phyloP scores from a whole-genome alignment of 2,113 vertebrate species.

The Rynchops niger region DNA sequence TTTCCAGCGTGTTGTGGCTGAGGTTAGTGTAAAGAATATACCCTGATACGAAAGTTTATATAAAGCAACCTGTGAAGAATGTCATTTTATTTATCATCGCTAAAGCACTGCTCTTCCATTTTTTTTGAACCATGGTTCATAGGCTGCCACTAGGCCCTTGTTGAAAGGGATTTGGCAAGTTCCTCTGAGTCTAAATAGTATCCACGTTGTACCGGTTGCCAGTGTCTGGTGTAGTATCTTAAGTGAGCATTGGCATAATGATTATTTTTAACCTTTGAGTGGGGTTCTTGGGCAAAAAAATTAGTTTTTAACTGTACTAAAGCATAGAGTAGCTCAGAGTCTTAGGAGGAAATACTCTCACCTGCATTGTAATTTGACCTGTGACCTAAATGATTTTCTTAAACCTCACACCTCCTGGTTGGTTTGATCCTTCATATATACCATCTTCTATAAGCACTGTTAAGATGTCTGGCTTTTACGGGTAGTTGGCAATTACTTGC shows the following conservation, averaged over 20 bases:
- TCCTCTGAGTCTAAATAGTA: background rate
- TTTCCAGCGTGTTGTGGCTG: background rate
- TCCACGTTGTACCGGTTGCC: background rate
- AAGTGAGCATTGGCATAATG: background rate
- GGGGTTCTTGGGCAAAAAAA: background rate
- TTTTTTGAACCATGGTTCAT: background rate
- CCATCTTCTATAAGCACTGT: background rate
- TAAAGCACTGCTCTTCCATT: background rate
- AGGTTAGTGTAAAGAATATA: background rate
- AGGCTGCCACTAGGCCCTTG: background rate
- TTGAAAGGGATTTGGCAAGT: conserved; percentile 41
- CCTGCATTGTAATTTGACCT: background rate
- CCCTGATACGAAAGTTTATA: background rate
- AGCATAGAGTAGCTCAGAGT: background rate
- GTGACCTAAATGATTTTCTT: background rate
- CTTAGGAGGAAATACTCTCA: background rate
- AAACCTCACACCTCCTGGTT: background rate
- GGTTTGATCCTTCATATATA: background rate
- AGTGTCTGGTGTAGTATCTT: background rate
- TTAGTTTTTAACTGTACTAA: background rate
- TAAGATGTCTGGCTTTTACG: background rate
- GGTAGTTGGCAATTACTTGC: background rate
- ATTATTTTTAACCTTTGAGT: conserved; percentile 39
- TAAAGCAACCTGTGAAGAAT: background rate
- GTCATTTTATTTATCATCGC: background rate